Percentiles rank a stretch among this genome's conserved stretches.
Conservation (phyloP, 2,797 vertebrate genomes). For the Notolabrus celidotus region DNA sequence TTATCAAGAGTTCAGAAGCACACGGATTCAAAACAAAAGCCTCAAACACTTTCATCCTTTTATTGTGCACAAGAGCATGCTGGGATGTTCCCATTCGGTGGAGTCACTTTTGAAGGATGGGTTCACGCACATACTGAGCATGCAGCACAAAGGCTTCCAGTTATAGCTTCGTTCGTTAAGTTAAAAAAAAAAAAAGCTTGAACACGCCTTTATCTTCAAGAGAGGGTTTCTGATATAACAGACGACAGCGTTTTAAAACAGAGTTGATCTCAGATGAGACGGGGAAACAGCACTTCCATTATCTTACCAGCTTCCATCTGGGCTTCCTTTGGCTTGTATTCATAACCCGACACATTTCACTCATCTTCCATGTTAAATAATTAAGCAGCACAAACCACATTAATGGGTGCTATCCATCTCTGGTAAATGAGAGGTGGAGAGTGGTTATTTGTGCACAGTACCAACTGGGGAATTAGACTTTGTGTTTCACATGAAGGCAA, state of each 20-base stretch:
- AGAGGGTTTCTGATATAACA: constrained; percentile 29
- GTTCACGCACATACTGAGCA: constrained; percentile 25
- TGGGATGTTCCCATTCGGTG: constrained; percentile 50
- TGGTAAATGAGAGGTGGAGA: constrained; percentile 66
- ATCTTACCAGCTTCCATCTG: constrained; percentile 55
- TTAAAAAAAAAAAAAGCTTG: constrained; percentile 13
- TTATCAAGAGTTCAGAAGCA: constrained; percentile 57
- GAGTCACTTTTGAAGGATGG: constrained; percentile 49
- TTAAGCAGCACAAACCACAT: constrained; percentile 80
- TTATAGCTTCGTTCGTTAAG: constrained; percentile 25
- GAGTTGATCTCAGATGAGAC: constrained; percentile 51
- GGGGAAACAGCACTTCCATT: constrained; percentile 45
- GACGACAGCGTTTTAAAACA: constrained; percentile 32
- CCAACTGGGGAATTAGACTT: constrained; percentile 51
- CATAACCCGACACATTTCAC: constrained; percentile 81
- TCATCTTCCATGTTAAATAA: constrained; percentile 81
- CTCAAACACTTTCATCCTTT: constrained; percentile 22
- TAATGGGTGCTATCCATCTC: constrained; percentile 76
- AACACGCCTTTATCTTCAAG: constrained; percentile 27
- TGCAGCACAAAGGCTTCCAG: constrained; percentile 12
- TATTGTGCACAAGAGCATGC: constrained; percentile 30
- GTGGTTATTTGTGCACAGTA: constrained; percentile 80
- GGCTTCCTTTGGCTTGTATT: constrained; percentile 67
- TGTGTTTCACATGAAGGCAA: constrained; percentile 69
- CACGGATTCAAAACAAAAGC: constrained; percentile 35